These are phyloP conservation scores for Stegodyphus dumicola DNA, from an alignment of 1,140 invertebrate genomes.

Conservation along the genomic window DNA sequence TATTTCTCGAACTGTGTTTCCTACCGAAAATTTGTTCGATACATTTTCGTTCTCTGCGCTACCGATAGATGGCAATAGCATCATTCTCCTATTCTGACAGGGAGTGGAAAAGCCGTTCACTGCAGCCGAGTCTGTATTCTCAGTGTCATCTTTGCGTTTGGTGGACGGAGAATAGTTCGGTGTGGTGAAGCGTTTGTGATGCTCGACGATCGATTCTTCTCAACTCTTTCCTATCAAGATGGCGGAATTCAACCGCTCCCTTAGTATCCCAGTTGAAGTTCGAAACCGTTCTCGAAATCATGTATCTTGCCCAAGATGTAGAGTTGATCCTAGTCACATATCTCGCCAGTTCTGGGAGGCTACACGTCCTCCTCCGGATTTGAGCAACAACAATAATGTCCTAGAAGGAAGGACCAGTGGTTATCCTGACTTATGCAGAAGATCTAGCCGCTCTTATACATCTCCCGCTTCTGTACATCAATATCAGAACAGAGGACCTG, in stretches of 20 bases:
- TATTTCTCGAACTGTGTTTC: too few relatives aligned
- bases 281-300: constrained; percentile 40
- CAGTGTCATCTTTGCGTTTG: constrained; percentile 17
- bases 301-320: constrained; percentile 43
- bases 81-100: not conserved
- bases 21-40: too few relatives aligned
- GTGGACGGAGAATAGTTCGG: not conserved
- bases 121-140: constrained; percentile 27
- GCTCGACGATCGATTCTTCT: constrained; percentile 50
- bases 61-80: too few relatives aligned
- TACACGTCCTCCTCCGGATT: not conserved
- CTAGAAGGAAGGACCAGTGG: not conserved
- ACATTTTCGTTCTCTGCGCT: too few relatives aligned
- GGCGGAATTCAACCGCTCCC: constrained; percentile 58
- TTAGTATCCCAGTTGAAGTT: constrained; percentile 44
- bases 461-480: constrained; percentile 52
- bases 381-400: constrained; percentile 15
- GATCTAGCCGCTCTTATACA: constrained; percentile 52
- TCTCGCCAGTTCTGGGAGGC: constrained; percentile 54
- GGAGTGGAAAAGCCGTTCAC: not conserved
- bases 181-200: constrained; percentile 20
- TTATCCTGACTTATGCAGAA: constrained; percentile 48
- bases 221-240: constrained; percentile 24
- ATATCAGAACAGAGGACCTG: constrained; percentile 29
- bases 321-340: constrained; percentile 61